Base-by-base conservation (phyloP, 2,113 vertebrate species). In the Psephotus haematonotus region DNA sequence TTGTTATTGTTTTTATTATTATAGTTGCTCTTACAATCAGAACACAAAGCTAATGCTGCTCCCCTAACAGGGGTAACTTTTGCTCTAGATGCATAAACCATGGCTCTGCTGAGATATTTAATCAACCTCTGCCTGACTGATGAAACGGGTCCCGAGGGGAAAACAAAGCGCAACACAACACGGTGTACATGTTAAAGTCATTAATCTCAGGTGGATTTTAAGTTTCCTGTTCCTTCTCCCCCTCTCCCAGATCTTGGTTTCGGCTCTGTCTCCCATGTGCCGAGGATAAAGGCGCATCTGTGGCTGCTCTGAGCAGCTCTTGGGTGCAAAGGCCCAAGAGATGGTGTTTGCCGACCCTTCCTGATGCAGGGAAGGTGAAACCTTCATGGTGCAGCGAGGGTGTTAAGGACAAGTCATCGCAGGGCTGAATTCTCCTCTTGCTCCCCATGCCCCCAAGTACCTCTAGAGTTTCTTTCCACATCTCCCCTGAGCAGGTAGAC, bases 161-260 rank as follows among this genome's bases (percentile, higher is more conserved):
- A 93, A 95, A 87, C 89, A 92, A 91, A 94, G 10, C 52, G 69
- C 86, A 92, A 55, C 88, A 93, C 80, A 96, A 64, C 88, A 92
- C 69, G 44, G 76, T 68, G 76, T 80, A 91, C 91, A 92, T 89
- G 86, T 82, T 96, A 91, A 96, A 95, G 44, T 96, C 83, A 84
- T 93, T 93, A 87, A 93, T 96, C 86, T 96, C 96, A 93, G 86
- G 94, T 96, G 93, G 83, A 82, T 92, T 94, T 95, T 37, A 69
- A 87, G 96, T 93, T 95, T 95, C 83, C 86, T 94, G 91, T 43
- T 95, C 80, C 65, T 64, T 90, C 46, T 28, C 47, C 19, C 49
- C 13, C n/a, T 76, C 67, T 85, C 46, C 41, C 83, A 71, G 50
- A 57, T 35, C 62, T 95, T 90, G 47, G 67, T 82, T 86, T 92